Evolutionary conservation across 1,140 invertebrate species (phyloP), one percentile per base, ranked within the genome.

Genomic region (Lucilia sericata): DNA sequence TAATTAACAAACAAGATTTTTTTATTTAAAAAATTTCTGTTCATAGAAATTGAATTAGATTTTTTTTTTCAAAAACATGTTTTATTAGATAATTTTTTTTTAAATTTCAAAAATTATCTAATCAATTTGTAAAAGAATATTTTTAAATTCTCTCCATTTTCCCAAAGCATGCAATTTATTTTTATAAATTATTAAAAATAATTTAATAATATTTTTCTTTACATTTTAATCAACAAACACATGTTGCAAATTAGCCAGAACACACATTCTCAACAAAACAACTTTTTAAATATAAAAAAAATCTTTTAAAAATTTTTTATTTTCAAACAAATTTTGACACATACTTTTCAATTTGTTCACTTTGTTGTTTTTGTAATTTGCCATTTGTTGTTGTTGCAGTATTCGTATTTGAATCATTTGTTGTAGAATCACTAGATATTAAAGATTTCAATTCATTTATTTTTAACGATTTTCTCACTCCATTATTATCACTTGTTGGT

Each of bases 321-420:
- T 83, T 47, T 30, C 51, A 30, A 30, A 30, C 42, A 80, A 83
- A 80, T n/a, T 78, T 60, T 83, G 30, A 49, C 49, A 87, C 85
- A 78, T 82, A 90, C 89, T 89, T 88, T 85, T 90, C 89, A 60
- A 80, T 83, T 51, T 90, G 86, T 86, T 88, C 86, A 83, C 87
- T 89, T 30, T 86, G 74, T 74, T 89, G 88, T 86, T 90, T 90
- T 36, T 87, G 87, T 83, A 90, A 82, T 83, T 89, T 89, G 60
- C 89, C 89, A 85, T 88, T 89, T 0, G 21, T 84, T 65, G 85
- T 60, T 36, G 82, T 82, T 51, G 85, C 30, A 21, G 42, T 42
- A 42, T 42, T 42, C 5, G 42, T 42, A 42, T 42, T 42, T 2
- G 42, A 42, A 42, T 5, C 85, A 82, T 4, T 19, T n/a, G 85